A percentile compares a stretch with the other conserved stretches of the same genome.
Conservation (phyloP, 2,888 invertebrate species). For the Argyra leucocephala region DNA sequence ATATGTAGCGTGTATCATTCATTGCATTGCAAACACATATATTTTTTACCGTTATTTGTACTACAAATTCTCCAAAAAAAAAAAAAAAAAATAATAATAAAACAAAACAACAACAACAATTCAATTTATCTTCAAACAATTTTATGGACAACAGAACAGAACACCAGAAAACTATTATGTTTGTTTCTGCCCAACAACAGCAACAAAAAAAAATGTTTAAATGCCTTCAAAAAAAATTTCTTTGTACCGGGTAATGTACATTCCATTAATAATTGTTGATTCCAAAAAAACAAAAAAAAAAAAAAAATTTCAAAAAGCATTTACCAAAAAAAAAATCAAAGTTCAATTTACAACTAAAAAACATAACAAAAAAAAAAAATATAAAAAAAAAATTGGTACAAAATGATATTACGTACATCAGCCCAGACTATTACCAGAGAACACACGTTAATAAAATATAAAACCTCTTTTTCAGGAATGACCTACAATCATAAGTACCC, state of each 20-base stretch:
- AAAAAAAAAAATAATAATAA: not conserved
- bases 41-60: not conserved
- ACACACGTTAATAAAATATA: too few species aligned
- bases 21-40: not conserved
- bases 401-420: too few species aligned
- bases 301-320: not conserved
- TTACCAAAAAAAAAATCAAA: not conserved
- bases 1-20: too few species aligned
- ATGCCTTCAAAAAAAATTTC: too few species aligned
- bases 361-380: too few species aligned
- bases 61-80: not conserved
- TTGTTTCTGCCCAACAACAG: too few species aligned
- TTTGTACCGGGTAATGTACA: not conserved
- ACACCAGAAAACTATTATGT: too few species aligned
- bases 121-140: not conserved
- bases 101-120: not conserved
- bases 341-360: too few species aligned
- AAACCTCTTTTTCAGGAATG: too few species aligned
- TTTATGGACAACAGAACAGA: not conserved
- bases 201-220: not conserved
- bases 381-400: too few species aligned
- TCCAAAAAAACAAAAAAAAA: slow-evolving; percentile 2
- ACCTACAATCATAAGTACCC: too few species aligned
- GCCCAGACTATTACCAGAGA: too few species aligned
- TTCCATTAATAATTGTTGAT: not conserved